Percentiles rank a stretch among this genome's conserved stretches.
Evolutionary conservation across 1,140 invertebrate species (phyloP).

Genomic region (Caerostris darwini): DNA sequence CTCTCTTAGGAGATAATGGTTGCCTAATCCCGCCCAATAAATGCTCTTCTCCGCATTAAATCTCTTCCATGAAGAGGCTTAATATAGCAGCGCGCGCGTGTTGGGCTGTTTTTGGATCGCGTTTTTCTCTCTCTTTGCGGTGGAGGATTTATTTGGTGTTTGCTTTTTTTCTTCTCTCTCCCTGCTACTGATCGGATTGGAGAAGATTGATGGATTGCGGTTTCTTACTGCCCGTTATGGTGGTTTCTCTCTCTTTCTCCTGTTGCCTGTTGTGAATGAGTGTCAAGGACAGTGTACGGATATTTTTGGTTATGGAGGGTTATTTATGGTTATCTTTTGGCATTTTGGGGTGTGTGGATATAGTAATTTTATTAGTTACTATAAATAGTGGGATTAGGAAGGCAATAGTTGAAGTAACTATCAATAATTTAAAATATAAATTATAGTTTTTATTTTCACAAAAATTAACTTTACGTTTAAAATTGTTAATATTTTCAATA

Average conservation of each 20-base stretch:
- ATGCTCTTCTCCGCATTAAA: constrained; percentile 38
- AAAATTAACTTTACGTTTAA: too few species aligned
- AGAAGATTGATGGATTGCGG: background rate
- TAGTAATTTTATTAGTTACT: too few species aligned
- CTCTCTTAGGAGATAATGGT: constrained; percentile 31
- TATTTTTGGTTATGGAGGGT: background rate
- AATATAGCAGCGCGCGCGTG: background rate
- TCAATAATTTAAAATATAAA: too few species aligned
- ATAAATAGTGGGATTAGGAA: too few species aligned
- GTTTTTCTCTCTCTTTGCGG: background rate
- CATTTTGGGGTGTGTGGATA: too few species aligned
- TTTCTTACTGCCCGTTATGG: background rate
- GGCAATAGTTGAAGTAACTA: too few species aligned
- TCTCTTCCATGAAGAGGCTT: background rate
- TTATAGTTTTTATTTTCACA: too few species aligned
- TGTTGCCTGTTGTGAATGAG: background rate
- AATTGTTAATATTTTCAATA: too few species aligned
- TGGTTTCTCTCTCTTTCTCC: background rate
- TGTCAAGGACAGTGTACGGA: background rate
- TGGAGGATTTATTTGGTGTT: background rate
- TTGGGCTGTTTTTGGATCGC: background rate
- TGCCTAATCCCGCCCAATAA: background rate
- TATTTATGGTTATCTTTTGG: background rate
- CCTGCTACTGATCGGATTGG: background rate
- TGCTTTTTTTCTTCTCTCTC: background rate